Evolutionary conservation across 2,113 vertebrate genomes (phyloP).

Genomic region (Dasyornis broadbenti): DNA sequence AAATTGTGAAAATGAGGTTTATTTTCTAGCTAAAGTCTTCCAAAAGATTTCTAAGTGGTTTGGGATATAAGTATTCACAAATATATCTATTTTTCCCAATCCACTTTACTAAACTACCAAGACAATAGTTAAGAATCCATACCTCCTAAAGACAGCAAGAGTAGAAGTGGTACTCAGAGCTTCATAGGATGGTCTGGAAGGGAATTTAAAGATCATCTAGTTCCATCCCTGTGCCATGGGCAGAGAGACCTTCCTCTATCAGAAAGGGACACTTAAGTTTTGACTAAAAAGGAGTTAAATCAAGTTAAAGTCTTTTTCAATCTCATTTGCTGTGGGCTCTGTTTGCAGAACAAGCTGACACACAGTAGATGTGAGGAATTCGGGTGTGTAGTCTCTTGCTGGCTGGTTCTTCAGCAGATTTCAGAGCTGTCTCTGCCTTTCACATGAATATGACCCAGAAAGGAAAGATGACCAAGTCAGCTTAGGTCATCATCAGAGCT

Average conservation of each 20-base stretch:
- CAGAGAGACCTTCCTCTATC: neutral
- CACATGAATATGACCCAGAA: conserved; percentile 84
- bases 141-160: neutral
- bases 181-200: neutral
- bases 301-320: neutral
- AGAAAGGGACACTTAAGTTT: neutral
- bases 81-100: neutral
- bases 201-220: neutral
- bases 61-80: neutral
- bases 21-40: neutral
- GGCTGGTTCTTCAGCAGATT: conserved; percentile 69
- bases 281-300: neutral
- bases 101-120: neutral
- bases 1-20: neutral
- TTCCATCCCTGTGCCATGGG: fast-evolving
- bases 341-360: conserved; percentile 59
- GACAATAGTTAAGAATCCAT: neutral
- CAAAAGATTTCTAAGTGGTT: neutral
- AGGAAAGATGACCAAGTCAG: conserved; percentile 51
- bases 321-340: conserved; percentile 49
- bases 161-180: neutral
- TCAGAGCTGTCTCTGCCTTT: conserved; percentile 76
- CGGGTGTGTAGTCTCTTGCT: conserved; percentile 65
- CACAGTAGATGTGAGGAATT: conserved; percentile 56
- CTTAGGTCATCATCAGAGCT: conserved; percentile 50